Evolutionary conservation across 2,888 invertebrate species (phyloP).

Genomic region (Eilema griseolum): DNA sequence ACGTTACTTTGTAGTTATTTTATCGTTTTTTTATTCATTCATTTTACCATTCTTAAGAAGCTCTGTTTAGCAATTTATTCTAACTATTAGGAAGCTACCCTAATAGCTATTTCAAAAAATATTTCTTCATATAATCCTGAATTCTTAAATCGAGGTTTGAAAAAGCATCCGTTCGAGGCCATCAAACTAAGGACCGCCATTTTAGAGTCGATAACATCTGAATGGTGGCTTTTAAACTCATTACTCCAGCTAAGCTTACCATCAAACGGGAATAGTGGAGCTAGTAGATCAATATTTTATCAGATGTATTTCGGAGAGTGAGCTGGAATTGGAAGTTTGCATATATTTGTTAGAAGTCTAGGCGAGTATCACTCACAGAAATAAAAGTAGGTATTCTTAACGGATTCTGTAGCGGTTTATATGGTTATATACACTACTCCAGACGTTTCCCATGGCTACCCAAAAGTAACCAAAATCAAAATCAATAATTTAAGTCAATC

Average conservation of each 20-base stretch:
- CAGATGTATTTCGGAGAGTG: no score
- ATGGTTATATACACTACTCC: no score
- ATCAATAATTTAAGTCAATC: no score
- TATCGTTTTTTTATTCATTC: no score
- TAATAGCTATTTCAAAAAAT: neutral
- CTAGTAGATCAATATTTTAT: neutral
- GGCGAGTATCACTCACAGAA: neutral
- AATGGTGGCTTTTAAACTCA: slow-evolving; percentile 2
- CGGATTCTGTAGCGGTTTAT: no score
- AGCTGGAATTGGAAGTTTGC: no score
- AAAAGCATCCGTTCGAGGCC: neutral
- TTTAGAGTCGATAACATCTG: neutral
- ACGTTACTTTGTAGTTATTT: no score
- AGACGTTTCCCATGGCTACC: no score
- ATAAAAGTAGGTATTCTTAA: no score
- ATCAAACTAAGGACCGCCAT: neutral
- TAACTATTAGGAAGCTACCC: neutral
- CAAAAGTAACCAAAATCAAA: no score
- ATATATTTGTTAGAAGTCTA: neutral
- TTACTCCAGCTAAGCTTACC: neutral
- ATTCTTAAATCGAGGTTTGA: neutral
- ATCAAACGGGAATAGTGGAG: neutral
- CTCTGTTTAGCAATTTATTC: no score
- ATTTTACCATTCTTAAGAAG: no score
- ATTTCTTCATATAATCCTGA: neutral